Conservation (phyloP, 2,888 invertebrate genomes). For the Oscheius sp. region DNA sequence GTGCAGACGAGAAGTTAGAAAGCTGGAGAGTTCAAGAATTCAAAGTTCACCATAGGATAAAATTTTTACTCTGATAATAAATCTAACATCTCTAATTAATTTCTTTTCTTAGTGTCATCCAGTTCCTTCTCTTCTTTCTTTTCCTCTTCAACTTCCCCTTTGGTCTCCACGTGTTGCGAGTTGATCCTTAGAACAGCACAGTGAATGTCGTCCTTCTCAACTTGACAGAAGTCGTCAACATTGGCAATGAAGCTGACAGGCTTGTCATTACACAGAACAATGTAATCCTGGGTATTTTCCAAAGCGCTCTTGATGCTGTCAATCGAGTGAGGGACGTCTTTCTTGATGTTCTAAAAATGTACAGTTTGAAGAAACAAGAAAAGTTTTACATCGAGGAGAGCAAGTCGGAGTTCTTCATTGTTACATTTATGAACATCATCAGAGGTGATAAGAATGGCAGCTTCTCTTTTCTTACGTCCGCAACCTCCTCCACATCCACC, state of each 20-base stretch:
- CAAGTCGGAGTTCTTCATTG: slow-evolving; percentile 53
- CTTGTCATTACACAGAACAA: slow-evolving; percentile 55
- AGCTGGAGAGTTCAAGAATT: no score
- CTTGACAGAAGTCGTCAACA: slow-evolving; percentile 55
- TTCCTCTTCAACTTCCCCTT: slow-evolving; percentile 28
- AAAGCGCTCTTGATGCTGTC: slow-evolving; percentile 50
- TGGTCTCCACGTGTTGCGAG: slow-evolving; percentile 39
- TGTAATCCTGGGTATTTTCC: slow-evolving; percentile 41
- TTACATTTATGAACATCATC: slow-evolving; percentile 55
- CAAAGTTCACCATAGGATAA: no score
- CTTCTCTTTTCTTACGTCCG: slow-evolving; percentile 57
- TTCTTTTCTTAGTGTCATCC: slow-evolving; percentile 22
- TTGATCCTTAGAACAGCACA: slow-evolving; percentile 53
- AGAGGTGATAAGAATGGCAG: slow-evolving; percentile 46
- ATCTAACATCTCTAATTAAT: no score
- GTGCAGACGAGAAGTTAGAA: no score
- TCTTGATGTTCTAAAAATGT: slow-evolving; percentile 46
- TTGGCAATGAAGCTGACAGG: slow-evolving; percentile 52
- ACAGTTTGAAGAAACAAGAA: neutral
- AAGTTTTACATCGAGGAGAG: slow-evolving; percentile 41
- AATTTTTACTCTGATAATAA: no score
- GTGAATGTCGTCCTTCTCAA: slow-evolving; percentile 48
- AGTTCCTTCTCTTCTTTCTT: slow-evolving; percentile 21
- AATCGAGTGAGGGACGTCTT: slow-evolving; percentile 44
- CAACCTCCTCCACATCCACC: slow-evolving; percentile 38